phyloP scores from a whole-genome alignment of 2,113 vertebrate genomes.

The Cygnus buccinator region DNA sequence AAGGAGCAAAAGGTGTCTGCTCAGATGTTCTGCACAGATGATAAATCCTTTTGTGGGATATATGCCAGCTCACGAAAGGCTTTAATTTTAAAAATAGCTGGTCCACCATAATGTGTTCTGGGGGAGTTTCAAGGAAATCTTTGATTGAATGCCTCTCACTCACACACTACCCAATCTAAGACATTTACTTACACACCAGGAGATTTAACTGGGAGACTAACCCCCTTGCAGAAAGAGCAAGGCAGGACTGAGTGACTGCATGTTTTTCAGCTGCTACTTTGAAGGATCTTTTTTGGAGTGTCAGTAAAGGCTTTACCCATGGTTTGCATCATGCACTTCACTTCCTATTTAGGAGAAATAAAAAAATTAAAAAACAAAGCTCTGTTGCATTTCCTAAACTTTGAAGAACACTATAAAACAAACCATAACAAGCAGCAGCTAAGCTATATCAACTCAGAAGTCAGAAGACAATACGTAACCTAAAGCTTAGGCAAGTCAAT shows the following conservation, averaged over 20 bases:
- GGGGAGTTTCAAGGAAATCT: neutral
- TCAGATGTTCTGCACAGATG: neutral
- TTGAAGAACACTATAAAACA: neutral
- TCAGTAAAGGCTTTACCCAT: neutral
- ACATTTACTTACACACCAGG: neutral
- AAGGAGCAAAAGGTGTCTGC: neutral
- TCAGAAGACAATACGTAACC: neutral
- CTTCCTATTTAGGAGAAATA: neutral
- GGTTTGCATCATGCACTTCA: neutral
- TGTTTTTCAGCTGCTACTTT: neutral
- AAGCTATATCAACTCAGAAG: neutral
- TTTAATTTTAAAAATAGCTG: neutral
- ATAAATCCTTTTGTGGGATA: too few species aligned
- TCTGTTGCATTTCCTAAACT: neutral
- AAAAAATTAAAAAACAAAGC: neutral
- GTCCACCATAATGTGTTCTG: neutral
- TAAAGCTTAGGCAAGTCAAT: neutral
- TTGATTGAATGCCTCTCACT: neutral
- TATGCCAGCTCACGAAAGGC: neutral
- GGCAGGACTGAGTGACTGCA: neutral
- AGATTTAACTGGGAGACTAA: neutral
- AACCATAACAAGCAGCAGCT: neutral
- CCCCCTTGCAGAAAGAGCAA: neutral
- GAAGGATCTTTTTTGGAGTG: neutral
- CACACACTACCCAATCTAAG: neutral